These are phyloP conservation scores for Melanostoma scalare DNA, from an alignment of 2,888 invertebrate genomes.

Conservation along the genomic window DNA sequence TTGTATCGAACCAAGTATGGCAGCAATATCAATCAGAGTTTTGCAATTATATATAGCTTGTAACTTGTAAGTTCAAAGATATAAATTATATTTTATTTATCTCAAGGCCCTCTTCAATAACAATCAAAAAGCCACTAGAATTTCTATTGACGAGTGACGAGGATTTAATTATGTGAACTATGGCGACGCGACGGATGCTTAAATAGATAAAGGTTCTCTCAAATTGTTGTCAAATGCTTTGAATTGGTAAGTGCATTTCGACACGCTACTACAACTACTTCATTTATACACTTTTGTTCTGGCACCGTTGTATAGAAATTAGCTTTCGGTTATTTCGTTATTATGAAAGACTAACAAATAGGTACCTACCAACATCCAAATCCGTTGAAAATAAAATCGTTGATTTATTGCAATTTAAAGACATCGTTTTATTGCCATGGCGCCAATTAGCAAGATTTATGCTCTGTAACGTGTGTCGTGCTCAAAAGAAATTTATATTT, in stretches of 20 bases:
- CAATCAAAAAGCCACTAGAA: constrained; percentile 10
- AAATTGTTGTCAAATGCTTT: constrained; percentile 41
- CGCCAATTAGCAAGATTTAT: constrained; percentile 61
- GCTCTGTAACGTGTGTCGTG: constrained; percentile 46
- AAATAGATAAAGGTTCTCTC: constrained; percentile 15
- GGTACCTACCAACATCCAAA: too few relatives aligned
- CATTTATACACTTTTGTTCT: constrained; percentile 12
- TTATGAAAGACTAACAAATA: too few relatives aligned
- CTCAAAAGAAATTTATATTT: constrained; percentile 33
- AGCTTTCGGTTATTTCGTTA: too few relatives aligned
- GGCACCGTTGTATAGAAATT: not conserved
- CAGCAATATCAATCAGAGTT: constrained; percentile 56
- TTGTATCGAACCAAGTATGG: not conserved
- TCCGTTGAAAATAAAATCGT: not conserved
- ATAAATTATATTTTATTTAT: constrained; percentile 1
- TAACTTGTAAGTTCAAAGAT: constrained; percentile 10
- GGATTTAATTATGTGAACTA: constrained; percentile 3
- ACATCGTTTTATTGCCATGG: constrained; percentile 48
- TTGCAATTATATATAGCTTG: constrained; percentile 36
- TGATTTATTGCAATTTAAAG: constrained; percentile 42
- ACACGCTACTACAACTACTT: constrained; percentile 47
- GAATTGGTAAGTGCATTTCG: constrained; percentile 43
- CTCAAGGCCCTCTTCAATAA: not conserved
- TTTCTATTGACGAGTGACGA: constrained; percentile 4
- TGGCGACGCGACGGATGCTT: not conserved